Base-by-base conservation (phyloP, 2,888 invertebrate species). In the Metacarcinus magister region DNA sequence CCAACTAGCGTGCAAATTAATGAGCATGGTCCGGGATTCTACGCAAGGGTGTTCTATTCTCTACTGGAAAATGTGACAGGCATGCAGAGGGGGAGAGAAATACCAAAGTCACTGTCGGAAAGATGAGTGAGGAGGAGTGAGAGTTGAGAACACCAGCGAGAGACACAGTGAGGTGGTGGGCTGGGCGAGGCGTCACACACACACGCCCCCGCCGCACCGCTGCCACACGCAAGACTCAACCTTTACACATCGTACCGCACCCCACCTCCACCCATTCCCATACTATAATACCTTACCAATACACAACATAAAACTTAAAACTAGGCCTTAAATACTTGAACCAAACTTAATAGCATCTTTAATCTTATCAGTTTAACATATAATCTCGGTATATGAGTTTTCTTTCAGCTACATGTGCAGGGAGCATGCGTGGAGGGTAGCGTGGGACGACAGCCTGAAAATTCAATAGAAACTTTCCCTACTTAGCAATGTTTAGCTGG, bases 41-140 rank as follows among this genome's bases (percentile, higher is more conserved):
- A 75, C 92, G 75, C 82, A 82, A 82, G 92, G 92, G 95, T 92
- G 75, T 91, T 92, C 92, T 92, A 92, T 89, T 32, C 43, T 94
- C 92, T 95, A 95, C 95, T 92, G 90, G 95, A 82, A 95, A 92
- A 32, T 44, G 32, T 48, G 92, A 75, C 82, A 92, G 95, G 75
- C 95, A 95, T 95, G 95, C 95, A 95, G 95, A 95, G 95, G 46
- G 92, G 95, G 91, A 92, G 95, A 75, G 82, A 95, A 95, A 95
- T 95, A 95, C 95, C 95, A 95, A 95, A 87, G 95, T 95, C 95
- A 95, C 95, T 95, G 95, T 95, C 92, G 95, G 95, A 95, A 95
- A 87, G 95, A 92, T 95, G 95, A 95, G 92, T 92, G 92, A 92
- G 95, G 92, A 92, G 95, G 90, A 91, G 92, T 95, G 92, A 92